Conservation (phyloP, 2,888 invertebrate genomes). For the Drosophila setosimentum region DNA sequence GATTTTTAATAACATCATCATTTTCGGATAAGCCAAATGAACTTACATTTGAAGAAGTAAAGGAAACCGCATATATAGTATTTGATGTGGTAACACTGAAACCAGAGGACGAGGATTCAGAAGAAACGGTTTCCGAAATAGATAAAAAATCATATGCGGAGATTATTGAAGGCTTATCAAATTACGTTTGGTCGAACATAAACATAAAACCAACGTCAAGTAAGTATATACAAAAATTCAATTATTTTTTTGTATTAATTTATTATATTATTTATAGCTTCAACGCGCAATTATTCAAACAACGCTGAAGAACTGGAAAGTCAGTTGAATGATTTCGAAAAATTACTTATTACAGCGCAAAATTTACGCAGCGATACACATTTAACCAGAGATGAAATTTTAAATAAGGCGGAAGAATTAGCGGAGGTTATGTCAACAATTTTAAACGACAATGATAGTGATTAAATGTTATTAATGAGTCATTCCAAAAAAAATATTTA, state of each 20-base stretch:
- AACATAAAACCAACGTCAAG: slow-evolving; percentile 33
- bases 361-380: slow-evolving; percentile 56
- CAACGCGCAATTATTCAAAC: slow-evolving; percentile 22
- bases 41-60: slow-evolving; percentile 53
- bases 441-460: slow-evolving; percentile 68
- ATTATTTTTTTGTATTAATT: not conserved
- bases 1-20: slow-evolving; percentile 56
- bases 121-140: slow-evolving; percentile 14
- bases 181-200: slow-evolving; percentile 58
- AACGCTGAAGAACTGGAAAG: slow-evolving; percentile 58
- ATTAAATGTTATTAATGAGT: slow-evolving; percentile 39
- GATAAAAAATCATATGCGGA: slow-evolving; percentile 42
- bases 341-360: slow-evolving; percentile 65
- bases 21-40: slow-evolving; percentile 40
- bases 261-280: slow-evolving; percentile 11
- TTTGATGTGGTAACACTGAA: slow-evolving; percentile 59
- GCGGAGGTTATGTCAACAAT: slow-evolving; percentile 65
- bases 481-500: slow-evolving; percentile 8
- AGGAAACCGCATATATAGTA: slow-evolving; percentile 48
- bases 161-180: slow-evolving; percentile 50
- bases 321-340: slow-evolving; percentile 68
- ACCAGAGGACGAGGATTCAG: slow-evolving; percentile 30
- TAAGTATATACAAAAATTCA: slow-evolving; percentile 10
- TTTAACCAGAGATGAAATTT: slow-evolving; percentile 63
- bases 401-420: slow-evolving; percentile 63